A percentile compares a stretch with the other conserved stretches of the same genome.
Conservation (phyloP, 64 coral and sea anemone genomes). For the Pachyseris speciosa region DNA sequence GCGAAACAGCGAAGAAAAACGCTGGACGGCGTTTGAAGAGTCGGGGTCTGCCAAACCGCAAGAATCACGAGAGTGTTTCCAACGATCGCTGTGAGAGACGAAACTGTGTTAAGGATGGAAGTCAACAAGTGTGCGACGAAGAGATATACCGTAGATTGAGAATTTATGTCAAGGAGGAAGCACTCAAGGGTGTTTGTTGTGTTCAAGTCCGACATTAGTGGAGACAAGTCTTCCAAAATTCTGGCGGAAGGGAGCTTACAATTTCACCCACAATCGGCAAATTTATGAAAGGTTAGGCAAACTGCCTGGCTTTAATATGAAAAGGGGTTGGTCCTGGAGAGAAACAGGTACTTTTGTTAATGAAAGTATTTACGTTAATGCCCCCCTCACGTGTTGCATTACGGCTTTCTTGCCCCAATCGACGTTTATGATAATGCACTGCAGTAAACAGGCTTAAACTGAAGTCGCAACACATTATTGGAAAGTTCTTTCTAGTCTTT, state of each 20-base stretch:
- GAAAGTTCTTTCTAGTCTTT: too few species aligned
- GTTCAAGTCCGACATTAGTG: not conserved
- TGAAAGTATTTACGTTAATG: not conserved
- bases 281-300: too few species aligned
- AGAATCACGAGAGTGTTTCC: slow-evolving; percentile 61
- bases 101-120: slow-evolving; percentile 41
- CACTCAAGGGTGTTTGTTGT: not conserved
- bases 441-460: too few species aligned
- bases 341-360: not conserved
- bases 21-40: slow-evolving; percentile 55
- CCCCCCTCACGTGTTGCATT: not conserved
- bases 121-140: slow-evolving; percentile 24
- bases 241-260: not conserved
- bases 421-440: too few species aligned
- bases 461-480: too few species aligned
- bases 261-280: too few species aligned
- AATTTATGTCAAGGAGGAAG: not conserved
- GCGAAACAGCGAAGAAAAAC: slow-evolving; percentile 68
- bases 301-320: too few species aligned
- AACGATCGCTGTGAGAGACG: slow-evolving; percentile 30
- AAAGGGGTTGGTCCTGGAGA: not conserved
- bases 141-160: not conserved
- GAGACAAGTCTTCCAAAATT: not conserved
- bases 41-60: slow-evolving; percentile 42
- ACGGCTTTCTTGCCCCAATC: too few species aligned